These are phyloP conservation scores for Enteromius argenteus DNA, from an alignment of 2,797 vertebrate species.

Conservation along the genomic window DNA sequence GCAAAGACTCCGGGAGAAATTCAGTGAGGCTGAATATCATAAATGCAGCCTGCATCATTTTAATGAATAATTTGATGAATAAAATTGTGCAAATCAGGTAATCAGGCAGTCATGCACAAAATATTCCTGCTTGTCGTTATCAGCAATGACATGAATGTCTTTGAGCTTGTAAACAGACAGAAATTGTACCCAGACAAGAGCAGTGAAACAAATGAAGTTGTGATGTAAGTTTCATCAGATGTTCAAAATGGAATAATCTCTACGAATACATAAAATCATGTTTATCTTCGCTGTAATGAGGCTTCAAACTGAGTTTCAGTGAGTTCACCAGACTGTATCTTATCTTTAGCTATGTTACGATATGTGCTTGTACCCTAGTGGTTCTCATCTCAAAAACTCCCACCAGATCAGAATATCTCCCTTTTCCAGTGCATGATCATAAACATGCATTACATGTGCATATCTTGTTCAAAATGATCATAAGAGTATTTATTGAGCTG, in stretches of 20 bases:
- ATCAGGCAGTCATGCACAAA: conserved; percentile 27
- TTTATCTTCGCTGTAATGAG: neutral
- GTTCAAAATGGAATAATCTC: neutral
- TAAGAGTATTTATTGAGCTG: neutral
- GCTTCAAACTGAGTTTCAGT: neutral
- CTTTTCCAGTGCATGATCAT: neutral
- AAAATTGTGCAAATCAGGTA: conserved; percentile 36
- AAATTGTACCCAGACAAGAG: neutral
- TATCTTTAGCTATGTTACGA: neutral
- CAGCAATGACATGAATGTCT: conserved; percentile 14
- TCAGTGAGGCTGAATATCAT: conserved; percentile 12
- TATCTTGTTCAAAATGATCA: neutral
- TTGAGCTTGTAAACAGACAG: conserved; percentile 13
- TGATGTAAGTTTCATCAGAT: conserved; percentile 18
- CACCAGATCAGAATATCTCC: neutral
- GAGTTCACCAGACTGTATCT: neutral
- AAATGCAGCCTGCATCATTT: conserved; percentile 21
- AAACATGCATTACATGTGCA: neutral
- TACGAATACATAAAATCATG: neutral
- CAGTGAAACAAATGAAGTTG: neutral
- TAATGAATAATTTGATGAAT: conserved; percentile 36
- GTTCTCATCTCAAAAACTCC: neutral
- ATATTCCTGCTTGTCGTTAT: conserved; percentile 14
- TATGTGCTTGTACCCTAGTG: neutral
- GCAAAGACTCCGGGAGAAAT: conserved; percentile 1